Percentiles rank a stretch among this genome's conserved stretches.
Conservation (phyloP, 2,888 invertebrate species). For the Nematopogon swammerdamellus region DNA sequence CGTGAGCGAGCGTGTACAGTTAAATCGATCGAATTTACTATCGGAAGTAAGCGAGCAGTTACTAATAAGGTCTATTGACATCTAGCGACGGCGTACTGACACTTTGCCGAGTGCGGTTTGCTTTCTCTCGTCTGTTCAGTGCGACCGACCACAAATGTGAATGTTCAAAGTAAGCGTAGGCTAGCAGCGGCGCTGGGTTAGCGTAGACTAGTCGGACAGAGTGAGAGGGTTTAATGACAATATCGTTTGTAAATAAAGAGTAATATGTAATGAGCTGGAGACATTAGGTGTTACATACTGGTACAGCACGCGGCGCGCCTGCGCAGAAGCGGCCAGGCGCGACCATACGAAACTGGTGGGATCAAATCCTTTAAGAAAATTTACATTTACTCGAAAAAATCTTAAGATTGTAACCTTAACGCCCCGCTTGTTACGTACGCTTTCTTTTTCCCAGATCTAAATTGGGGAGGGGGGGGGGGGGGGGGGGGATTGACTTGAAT, state of each 20-base stretch:
- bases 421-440: not conserved
- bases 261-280: slow-evolving; percentile 47
- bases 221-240: slow-evolving; percentile 58
- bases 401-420: not conserved
- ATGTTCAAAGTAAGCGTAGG: slow-evolving; percentile 37
- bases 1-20: slow-evolving; percentile 25
- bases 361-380: slow-evolving; percentile 58
- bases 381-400: slow-evolving; percentile 37
- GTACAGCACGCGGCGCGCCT: not conserved
- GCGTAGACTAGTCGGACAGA: slow-evolving; percentile 53
- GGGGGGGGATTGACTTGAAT: not conserved
- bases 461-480: not conserved
- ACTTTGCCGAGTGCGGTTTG: slow-evolving; percentile 37
- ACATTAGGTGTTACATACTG: slow-evolving; percentile 33
- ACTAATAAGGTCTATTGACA: slow-evolving; percentile 20
- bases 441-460: not conserved
- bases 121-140: slow-evolving; percentile 35
- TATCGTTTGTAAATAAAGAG: slow-evolving; percentile 48
- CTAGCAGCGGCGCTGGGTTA: slow-evolving; percentile 21
- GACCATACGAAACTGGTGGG: slow-evolving; percentile 54
- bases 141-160: slow-evolving; percentile 30
- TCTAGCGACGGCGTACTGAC: no score
- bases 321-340: slow-evolving; percentile 21
- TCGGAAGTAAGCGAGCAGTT: slow-evolving; percentile 48
- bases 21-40: slow-evolving; percentile 56